Evolutionary conservation across 1,140 invertebrate species (phyloP).

Genomic region (Elymnias hypermnestra): DNA sequence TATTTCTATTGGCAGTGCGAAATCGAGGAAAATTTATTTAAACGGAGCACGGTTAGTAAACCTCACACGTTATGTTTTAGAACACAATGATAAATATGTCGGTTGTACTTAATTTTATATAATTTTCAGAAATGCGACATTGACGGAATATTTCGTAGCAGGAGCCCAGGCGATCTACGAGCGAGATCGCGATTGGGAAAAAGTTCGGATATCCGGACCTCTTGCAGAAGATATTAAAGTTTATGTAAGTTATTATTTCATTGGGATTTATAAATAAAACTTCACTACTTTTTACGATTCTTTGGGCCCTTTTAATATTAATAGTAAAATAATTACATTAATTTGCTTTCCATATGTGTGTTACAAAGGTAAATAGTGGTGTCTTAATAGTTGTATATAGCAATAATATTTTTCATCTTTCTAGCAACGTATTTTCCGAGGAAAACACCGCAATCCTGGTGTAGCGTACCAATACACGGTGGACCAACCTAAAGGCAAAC

Average conservation of each 20-base stretch:
- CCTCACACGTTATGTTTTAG: constrained; percentile 2
- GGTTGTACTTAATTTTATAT: background rate
- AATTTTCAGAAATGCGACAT: constrained; percentile 49
- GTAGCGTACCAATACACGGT: constrained; percentile 88
- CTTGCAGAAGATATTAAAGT: constrained; percentile 88
- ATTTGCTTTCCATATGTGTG: too few relatives aligned
- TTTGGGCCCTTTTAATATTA: too few relatives aligned
- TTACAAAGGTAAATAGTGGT: too few relatives aligned
- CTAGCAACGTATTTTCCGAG: constrained; percentile 86
- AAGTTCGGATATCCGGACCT: constrained; percentile 87
- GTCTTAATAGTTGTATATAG: too few relatives aligned
- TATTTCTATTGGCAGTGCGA: constrained; percentile 84
- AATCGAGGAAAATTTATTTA: constrained; percentile 84
- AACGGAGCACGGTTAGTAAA: constrained; percentile 85
- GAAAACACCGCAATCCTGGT: constrained; percentile 86
- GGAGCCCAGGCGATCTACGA: constrained; percentile 89
- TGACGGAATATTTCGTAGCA: constrained; percentile 87
- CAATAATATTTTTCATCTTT: background rate
- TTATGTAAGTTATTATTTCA: constrained; percentile 88
- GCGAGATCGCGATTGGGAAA: constrained; percentile 88
- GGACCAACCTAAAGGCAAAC: constrained; percentile 59
- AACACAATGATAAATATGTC: background rate
- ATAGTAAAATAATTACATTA: too few relatives aligned
- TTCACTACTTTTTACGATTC: too few relatives aligned
- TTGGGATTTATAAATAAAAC: too few relatives aligned